These are phyloP conservation scores for Haliaeetus leucogaster DNA, from an alignment of 2,113 vertebrate species.

Conservation along the genomic window DNA sequence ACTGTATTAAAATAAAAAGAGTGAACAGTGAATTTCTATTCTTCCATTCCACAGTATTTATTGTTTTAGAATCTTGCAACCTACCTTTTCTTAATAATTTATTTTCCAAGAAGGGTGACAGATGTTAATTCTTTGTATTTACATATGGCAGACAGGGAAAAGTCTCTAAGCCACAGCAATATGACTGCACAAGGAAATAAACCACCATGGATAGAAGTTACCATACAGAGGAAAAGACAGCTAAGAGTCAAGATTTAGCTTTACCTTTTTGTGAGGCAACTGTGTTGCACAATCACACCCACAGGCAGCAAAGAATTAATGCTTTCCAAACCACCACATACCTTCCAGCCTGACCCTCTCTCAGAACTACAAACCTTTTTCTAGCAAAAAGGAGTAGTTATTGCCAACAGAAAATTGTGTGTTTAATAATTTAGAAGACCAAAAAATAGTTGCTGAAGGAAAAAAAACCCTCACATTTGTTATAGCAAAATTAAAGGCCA, in stretches of 20 bases:
- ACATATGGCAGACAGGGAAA: neutral
- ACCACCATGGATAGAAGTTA: neutral
- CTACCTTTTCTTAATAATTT: neutral
- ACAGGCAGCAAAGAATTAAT: neutral
- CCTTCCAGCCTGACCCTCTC: neutral
- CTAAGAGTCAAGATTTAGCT: neutral
- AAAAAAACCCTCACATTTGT: accelerated
- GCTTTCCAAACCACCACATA: neutral
- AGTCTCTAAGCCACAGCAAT: neutral
- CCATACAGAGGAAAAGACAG: neutral
- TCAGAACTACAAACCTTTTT: neutral
- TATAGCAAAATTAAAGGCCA: neutral
- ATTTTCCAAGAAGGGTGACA: neutral
- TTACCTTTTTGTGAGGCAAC: neutral
- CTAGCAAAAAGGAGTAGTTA: neutral
- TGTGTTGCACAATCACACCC: neutral
- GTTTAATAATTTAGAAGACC: neutral
- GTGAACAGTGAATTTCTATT: neutral
- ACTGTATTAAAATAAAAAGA: neutral
- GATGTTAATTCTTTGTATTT: neutral
- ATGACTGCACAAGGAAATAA: neutral
- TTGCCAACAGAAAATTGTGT: neutral
- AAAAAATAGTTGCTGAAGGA: neutral
- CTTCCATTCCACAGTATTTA: neutral
- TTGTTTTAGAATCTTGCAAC: neutral